phyloP scores from a whole-genome alignment of 2,113 vertebrate genomes.

The Cyprinodon brontotheroides region DNA sequence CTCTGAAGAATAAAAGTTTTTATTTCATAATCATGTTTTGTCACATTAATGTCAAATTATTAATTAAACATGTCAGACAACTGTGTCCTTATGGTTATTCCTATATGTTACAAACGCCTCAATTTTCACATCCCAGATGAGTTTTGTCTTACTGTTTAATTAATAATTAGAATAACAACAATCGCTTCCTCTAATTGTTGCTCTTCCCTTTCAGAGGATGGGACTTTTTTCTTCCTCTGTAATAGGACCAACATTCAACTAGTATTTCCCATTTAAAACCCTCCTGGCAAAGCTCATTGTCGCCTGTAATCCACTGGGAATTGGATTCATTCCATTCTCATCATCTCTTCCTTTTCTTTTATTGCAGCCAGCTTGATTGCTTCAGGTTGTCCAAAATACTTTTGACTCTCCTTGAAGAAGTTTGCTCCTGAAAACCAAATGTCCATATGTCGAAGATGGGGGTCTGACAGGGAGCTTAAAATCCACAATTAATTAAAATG shows the following conservation, averaged over 20 bases:
- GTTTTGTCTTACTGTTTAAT: slow-evolving; percentile 14
- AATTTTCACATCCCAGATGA: slow-evolving; percentile 3
- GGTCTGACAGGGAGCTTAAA: slow-evolving; percentile 8
- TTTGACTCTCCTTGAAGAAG: slow-evolving; percentile 31
- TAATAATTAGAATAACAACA: slow-evolving; percentile 1
- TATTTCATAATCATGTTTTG: neutral
- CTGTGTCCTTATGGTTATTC: neutral
- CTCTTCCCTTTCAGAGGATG: slow-evolving; percentile 14
- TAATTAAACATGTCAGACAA: slow-evolving; percentile 17
- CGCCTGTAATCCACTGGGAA: slow-evolving; percentile 61
- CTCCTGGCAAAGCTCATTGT: slow-evolving; percentile 54
- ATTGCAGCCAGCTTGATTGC: slow-evolving; percentile 61
- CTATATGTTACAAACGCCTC: slow-evolving; percentile 8
- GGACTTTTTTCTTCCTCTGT: slow-evolving; percentile 6
- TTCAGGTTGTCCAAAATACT: slow-evolving; percentile 47
- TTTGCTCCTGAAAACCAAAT: slow-evolving; percentile 50
- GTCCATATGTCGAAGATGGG: slow-evolving; percentile 48
- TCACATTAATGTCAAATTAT: neutral
- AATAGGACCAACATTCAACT: slow-evolving; percentile 26
- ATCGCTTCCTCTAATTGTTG: slow-evolving; percentile 37
- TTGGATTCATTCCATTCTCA: slow-evolving; percentile 61
- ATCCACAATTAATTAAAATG: slow-evolving; percentile 34
- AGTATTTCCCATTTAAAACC: slow-evolving; percentile 47
- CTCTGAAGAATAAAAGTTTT: neutral
- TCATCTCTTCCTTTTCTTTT: slow-evolving; percentile 54